These are phyloP conservation scores for Phalanger gymnotis DNA, from an alignment of 2,797 vertebrate genomes.

Conservation along the genomic window DNA sequence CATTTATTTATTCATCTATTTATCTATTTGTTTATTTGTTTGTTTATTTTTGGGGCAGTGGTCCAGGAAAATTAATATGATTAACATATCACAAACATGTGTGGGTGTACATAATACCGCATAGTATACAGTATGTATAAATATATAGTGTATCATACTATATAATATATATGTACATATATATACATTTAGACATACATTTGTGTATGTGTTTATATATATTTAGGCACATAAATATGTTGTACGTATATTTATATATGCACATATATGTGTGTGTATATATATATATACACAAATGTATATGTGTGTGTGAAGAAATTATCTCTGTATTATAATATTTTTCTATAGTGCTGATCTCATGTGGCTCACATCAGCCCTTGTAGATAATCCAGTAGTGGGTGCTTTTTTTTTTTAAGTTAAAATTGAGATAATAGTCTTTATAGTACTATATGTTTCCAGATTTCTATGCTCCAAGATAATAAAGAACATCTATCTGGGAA, in stretches of 20 bases:
- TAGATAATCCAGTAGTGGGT: background rate
- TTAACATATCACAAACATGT: background rate
- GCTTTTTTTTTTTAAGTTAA: background rate
- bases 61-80: background rate
- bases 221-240: background rate
- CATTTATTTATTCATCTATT: background rate
- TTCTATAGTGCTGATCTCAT: background rate
- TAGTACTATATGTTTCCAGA: background rate
- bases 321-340: background rate
- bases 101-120: background rate
- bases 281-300: too few species aligned
- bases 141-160: background rate
- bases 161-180: background rate
- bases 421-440: constrained; percentile 1
- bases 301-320: background rate
- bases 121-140: background rate
- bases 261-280: too few species aligned
- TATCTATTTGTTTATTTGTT: too few species aligned
- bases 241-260: background rate
- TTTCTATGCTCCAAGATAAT: constrained; percentile 25
- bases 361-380: background rate
- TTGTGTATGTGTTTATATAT: background rate
- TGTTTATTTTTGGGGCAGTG: background rate
- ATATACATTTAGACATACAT: too few species aligned
- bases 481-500: constrained; percentile 22